Evolutionary conservation across 2,888 invertebrate species (phyloP), one percentile per base, ranked within the genome.

Genomic region (Nipponacmea schrenckii): DNA sequence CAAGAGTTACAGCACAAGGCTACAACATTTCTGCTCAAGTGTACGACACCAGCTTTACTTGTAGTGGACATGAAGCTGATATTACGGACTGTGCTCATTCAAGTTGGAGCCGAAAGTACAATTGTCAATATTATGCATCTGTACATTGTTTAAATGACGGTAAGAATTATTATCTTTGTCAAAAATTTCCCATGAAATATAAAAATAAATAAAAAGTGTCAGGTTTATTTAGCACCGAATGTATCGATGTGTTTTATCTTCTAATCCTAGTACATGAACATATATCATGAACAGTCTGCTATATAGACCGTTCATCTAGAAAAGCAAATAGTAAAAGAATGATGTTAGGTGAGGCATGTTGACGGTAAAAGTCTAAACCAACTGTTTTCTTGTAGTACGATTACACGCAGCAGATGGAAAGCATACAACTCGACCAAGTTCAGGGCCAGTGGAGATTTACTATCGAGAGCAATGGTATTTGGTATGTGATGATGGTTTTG

Each of bases 401-500:
- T 39, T 39, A 10, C 39, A 39, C 10, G 39, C 4, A 7, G 39
- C 4, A 7, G 39, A 39, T 39, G 39, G 39, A 8, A 5, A 39
- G 10, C 39, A 39, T 39, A 8, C 39, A 39, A 39, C 39, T 1
- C 39, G 8, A 39, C 3, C 39, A 39, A 5, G 56, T 56, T 24
- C 81, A 73, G 85, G 85, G 7, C 82, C 84, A 8, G 83, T 84
- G 8, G 75, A 81, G 66, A 77, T 78, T 44, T 81, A 78, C 62
- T 74, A 74, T 70, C 79, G 77, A 20, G 72, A 75, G 31, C 68
- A 71, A 1, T 84, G 84, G 84, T 74, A 80, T 66, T 74, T 79
- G 39, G 76, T 85, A 17, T 84, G 84, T 74, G 85, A 84, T 67
- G 78, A 75, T 27, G 80, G 76, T 8, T 85, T 85, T 71, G 79